Conservation (phyloP, 2,113 vertebrate species). For the Lucifuga dentata region DNA sequence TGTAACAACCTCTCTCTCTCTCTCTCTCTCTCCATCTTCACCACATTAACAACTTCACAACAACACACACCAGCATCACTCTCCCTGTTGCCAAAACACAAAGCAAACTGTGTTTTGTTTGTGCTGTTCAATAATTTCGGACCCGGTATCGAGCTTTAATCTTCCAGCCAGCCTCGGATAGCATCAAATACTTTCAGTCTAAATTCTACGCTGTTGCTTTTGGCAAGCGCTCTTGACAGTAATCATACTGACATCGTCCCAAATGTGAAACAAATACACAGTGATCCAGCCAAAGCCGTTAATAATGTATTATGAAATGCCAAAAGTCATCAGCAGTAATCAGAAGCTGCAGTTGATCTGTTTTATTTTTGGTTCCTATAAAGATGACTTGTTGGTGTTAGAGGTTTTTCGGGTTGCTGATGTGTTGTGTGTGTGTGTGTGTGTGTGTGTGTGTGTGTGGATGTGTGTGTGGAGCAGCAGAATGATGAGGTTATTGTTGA, state of each 20-base stretch:
- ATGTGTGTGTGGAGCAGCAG: not conserved
- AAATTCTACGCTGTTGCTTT: not conserved
- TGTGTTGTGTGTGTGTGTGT: not conserved
- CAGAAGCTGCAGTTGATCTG: not conserved
- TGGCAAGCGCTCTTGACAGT: not conserved
- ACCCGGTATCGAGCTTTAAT: constrained; percentile 7
- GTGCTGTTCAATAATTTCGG: constrained; percentile 20
- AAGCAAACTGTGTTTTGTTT: constrained; percentile 9
- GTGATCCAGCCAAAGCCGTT: not conserved
- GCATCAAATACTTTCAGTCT: constrained; percentile 15
- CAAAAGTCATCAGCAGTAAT: not conserved
- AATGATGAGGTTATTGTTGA: constrained; percentile 1
- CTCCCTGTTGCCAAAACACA: constrained; percentile 18
- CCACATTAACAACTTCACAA: not conserved
- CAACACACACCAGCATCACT: constrained; percentile 9
- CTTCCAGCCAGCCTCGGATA: constrained; percentile 19
- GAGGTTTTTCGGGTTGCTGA: not conserved
- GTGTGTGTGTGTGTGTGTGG: no score
- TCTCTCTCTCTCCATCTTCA: constrained; percentile 5
- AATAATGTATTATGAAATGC: not conserved
- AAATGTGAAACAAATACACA: not conserved
- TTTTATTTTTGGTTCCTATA: constrained; percentile 1
- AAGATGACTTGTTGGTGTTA: not conserved
- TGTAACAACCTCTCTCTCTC: constrained; percentile 23
- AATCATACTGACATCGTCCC: not conserved